These are phyloP conservation scores for Pristionchus entomophagus DNA, from an alignment of 2,888 invertebrate species.

Conservation along the genomic window DNA sequence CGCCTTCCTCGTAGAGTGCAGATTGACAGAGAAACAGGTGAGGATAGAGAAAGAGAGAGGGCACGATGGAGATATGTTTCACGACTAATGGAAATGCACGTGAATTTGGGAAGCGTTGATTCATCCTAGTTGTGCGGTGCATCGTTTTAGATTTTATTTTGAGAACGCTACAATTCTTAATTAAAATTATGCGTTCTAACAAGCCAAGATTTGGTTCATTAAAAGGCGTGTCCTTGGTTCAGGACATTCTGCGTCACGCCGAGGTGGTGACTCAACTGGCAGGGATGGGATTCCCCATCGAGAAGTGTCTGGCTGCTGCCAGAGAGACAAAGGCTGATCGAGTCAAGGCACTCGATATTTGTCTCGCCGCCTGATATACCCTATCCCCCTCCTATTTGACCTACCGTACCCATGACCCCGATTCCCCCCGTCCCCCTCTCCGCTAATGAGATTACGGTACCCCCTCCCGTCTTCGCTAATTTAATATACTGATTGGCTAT, in stretches of 20 bases:
- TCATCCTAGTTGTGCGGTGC: no score
- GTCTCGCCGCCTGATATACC: conserved; percentile 37
- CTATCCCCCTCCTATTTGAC: background rate
- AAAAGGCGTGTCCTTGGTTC: no score
- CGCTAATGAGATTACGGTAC: conserved; percentile 28
- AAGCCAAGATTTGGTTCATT: no score
- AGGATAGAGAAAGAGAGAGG: background rate
- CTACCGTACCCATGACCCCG: conserved; percentile 40
- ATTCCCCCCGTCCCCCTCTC: no score
- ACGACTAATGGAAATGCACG: no score
- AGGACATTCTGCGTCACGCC: conserved; percentile 57
- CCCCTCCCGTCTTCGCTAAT: background rate
- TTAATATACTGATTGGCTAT: background rate
- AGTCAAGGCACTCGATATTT: conserved; percentile 50
- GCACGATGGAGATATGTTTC: background rate
- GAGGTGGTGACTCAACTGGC: conserved; percentile 56
- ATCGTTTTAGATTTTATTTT: no score
- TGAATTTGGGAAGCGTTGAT: no score
- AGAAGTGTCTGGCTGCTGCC: conserved; percentile 53
- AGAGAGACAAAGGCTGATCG: conserved; percentile 53
- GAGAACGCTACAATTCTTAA: no score
- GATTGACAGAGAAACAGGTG: conserved; percentile 61
- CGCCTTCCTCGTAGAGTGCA: conserved; percentile 55
- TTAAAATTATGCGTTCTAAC: no score
- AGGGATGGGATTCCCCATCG: conserved; percentile 58